Conservation (phyloP, 2,888 invertebrate species). For the Sphaerophoria taeniata region DNA sequence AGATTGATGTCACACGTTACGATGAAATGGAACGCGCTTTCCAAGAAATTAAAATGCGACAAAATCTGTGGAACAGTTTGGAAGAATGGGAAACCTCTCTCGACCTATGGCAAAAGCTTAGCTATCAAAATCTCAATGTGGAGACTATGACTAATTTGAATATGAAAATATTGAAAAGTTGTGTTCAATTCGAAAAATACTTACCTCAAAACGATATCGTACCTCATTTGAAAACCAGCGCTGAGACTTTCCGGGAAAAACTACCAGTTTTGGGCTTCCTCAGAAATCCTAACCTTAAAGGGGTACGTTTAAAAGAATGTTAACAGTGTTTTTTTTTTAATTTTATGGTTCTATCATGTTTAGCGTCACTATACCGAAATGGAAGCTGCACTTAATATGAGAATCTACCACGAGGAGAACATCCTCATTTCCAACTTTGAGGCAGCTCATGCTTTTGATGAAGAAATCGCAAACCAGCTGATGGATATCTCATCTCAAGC, state of each 20-base stretch:
- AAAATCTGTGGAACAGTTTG: slow-evolving; percentile 91
- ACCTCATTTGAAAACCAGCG: slow-evolving; percentile 89
- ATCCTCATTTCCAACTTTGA: slow-evolving; percentile 88
- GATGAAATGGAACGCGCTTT: slow-evolving; percentile 92
- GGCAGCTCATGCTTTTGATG: slow-evolving; percentile 89
- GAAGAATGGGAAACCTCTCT: slow-evolving; percentile 89
- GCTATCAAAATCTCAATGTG: slow-evolving; percentile 85
- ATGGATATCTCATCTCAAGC: slow-evolving; percentile 95
- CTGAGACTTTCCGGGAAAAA: slow-evolving; percentile 91
- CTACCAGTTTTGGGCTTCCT: slow-evolving; percentile 91
- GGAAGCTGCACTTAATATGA: slow-evolving; percentile 88
- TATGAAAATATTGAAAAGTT: slow-evolving; percentile 88
- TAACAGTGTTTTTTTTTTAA: background rate
- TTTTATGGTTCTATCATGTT: too few relatives aligned
- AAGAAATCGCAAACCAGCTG: slow-evolving; percentile 86
- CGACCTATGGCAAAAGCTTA: slow-evolving; percentile 85
- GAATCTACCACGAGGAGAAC: slow-evolving; percentile 88
- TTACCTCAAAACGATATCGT: slow-evolving; percentile 92
- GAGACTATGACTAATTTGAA: slow-evolving; percentile 88
- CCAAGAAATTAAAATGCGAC: slow-evolving; percentile 90
- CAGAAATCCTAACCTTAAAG: slow-evolving; percentile 90
- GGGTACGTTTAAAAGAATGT: slow-evolving; percentile 78
- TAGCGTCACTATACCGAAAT: slow-evolving; percentile 93
- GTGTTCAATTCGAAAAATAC: slow-evolving; percentile 92
- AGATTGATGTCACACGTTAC: slow-evolving; percentile 92